A percentile compares a stretch with the other conserved stretches of the same genome.
phyloP scores from a whole-genome alignment of 2,797 vertebrate genomes.

The Liparis tanakae region DNA sequence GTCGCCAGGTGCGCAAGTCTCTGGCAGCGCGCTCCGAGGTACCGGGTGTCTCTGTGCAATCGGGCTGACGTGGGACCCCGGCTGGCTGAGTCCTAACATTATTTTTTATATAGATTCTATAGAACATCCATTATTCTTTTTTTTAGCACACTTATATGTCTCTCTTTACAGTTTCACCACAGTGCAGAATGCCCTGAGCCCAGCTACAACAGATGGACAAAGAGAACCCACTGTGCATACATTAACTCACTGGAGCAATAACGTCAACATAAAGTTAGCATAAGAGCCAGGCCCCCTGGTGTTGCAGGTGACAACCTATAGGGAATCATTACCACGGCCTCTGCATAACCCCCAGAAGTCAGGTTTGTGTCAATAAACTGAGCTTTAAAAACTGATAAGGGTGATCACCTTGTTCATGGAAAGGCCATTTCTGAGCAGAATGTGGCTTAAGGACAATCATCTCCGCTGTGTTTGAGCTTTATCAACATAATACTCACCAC shows the following conservation, averaged over 20 bases:
- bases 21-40: too few species aligned
- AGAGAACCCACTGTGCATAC: constrained; percentile 38
- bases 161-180: constrained; percentile 12
- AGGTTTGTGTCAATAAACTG: constrained; percentile 79
- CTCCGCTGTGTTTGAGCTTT: constrained; percentile 40
- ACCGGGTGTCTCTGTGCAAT: too few species aligned
- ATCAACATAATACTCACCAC: constrained; percentile 52
- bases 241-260: constrained; percentile 57
- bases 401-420: constrained; percentile 66
- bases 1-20: too few species aligned
- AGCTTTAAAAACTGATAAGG: constrained; percentile 85
- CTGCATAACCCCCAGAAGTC: constrained; percentile 81
- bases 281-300: constrained; percentile 56
- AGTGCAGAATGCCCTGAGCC: constrained; percentile 27
- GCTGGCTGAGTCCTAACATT: too few species aligned
- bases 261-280: constrained; percentile 6
- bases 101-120: too few species aligned
- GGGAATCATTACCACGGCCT: constrained; percentile 79
- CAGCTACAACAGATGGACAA: constrained; percentile 52
- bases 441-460: not conserved
- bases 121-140: constrained; percentile 1
- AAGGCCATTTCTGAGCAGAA: constrained; percentile 52
- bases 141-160: not conserved
- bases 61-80: too few species aligned
- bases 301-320: constrained; percentile 56